Evolutionary conservation across 2,113 vertebrate species (phyloP).

Genomic region (Mugil cephalus): DNA sequence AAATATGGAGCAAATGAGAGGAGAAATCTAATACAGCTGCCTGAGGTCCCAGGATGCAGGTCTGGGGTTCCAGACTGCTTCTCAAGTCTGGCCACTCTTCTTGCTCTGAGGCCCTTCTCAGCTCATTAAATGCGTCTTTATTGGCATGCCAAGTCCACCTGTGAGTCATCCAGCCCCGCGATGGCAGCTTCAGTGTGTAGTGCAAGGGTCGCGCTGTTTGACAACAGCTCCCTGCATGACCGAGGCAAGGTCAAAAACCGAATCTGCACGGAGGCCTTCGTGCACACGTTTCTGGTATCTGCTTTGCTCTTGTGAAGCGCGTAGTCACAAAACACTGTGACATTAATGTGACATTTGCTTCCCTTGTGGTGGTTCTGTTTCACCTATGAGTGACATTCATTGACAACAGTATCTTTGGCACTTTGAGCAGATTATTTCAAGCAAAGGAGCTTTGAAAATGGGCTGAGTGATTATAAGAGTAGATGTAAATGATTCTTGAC

Average conservation of each 20-base stretch:
- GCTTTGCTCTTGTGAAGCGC: conserved; percentile 57
- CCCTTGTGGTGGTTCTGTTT: conserved; percentile 45
- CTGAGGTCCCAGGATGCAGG: conserved; percentile 36
- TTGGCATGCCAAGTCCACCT: conserved; percentile 65
- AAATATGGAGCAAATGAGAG: conserved; percentile 62
- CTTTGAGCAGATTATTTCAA: neutral
- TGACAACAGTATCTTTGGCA: conserved; percentile 10
- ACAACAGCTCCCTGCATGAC: conserved; percentile 7
- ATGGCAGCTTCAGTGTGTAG: conserved; percentile 43
- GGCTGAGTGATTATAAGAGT: neutral
- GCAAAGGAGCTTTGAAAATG: conserved; percentile 16
- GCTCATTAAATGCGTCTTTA: conserved; percentile 68
- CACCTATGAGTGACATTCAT: conserved; percentile 45
- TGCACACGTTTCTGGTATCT: neutral
- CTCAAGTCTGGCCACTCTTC: conserved; percentile 40
- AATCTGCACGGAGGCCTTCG: neutral
- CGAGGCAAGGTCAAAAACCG: conserved; percentile 14
- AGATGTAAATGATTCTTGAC: neutral
- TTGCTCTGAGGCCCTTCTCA: conserved; percentile 49
- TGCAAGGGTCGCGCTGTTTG: conserved; percentile 45
- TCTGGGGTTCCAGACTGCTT: conserved; percentile 46
- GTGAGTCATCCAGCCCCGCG: conserved; percentile 46
- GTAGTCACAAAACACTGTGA: conserved; percentile 4
- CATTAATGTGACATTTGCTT: conserved; percentile 27
- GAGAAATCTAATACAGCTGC: conserved; percentile 73